A percentile compares a stretch with the other conserved stretches of the same genome.
Conservation (phyloP, 2,888 invertebrate genomes). For the Brachynemurus nebulosus region DNA sequence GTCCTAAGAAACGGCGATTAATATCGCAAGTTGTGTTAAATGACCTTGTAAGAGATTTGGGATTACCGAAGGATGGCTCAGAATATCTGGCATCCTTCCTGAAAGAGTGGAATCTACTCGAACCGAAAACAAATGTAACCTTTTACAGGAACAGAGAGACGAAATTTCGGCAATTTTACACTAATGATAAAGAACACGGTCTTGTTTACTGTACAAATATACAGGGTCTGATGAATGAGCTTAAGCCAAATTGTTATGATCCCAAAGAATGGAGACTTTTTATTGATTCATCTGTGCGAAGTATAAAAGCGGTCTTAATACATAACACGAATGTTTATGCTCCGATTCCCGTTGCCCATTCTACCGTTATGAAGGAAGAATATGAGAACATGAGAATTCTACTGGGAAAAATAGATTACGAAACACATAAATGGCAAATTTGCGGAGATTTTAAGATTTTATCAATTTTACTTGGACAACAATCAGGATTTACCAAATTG, state of each 20-base stretch:
- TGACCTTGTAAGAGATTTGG: constrained; percentile 15
- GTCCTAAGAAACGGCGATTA: constrained; percentile 2
- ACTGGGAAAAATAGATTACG: constrained; percentile 8
- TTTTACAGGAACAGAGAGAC: constrained; percentile 12
- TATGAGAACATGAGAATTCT: constrained; percentile 9
- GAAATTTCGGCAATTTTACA: constrained; percentile 14
- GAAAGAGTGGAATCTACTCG: constrained; percentile 14
- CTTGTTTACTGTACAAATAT: constrained; percentile 18
- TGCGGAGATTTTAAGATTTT: constrained; percentile 24
- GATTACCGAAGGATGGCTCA: constrained; percentile 13
- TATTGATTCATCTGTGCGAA: constrained; percentile 16
- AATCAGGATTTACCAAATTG: constrained; percentile 21
- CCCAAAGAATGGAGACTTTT: constrained; percentile 16
- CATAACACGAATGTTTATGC: constrained; percentile 22
- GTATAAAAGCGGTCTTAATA: constrained; percentile 18
- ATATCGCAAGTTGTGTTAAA: constrained; percentile 12
- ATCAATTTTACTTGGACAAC: constrained; percentile 19
- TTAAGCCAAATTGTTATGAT: constrained; percentile 14
- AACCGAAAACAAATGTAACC: constrained; percentile 8
- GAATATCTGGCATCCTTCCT: constrained; percentile 14
- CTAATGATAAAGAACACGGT: constrained; percentile 15
- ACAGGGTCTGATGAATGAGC: constrained; percentile 16
- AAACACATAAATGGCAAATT: constrained; percentile 5
- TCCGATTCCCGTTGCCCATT: constrained; percentile 22
- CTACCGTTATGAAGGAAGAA: no score